Percentiles rank a stretch among this genome's conserved stretches.
phyloP scores from a whole-genome alignment of 2,888 invertebrate genomes.

The Lithodes maja region DNA sequence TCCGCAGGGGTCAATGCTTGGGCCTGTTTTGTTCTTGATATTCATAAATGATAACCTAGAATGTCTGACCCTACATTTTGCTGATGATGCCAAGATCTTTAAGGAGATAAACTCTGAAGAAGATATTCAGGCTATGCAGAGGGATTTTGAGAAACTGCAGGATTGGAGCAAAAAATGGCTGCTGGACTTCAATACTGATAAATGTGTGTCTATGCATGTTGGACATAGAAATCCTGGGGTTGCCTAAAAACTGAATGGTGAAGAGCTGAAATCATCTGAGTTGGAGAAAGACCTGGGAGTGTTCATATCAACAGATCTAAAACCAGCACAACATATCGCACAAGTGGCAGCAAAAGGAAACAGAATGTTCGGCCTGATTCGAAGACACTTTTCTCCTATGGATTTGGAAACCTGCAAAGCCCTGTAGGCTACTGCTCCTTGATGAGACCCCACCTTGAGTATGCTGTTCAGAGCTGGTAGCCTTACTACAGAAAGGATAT shows the following conservation, averaged over 20 bases:
- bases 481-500: background rate
- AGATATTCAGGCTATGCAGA: background rate
- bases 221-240: background rate
- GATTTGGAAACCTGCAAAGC: background rate
- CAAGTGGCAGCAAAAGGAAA: background rate
- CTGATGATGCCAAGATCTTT: background rate
- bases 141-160: background rate
- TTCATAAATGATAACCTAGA: background rate
- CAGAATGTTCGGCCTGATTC: background rate
- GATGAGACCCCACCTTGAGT: background rate
- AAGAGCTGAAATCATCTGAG: background rate
- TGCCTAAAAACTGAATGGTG: background rate
- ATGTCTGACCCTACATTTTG: background rate
- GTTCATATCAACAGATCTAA: background rate
- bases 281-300: constrained; percentile 14
- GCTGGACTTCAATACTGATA: background rate
- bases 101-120: background rate
- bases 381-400: background rate
- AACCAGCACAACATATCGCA: background rate
- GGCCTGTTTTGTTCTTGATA: background rate
- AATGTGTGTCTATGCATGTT: background rate
- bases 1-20: background rate
- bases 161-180: background rate
- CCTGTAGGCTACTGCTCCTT: background rate
- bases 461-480: background rate